Evolutionary conservation across 1,140 invertebrate genomes (phyloP), one percentile per base, ranked within the genome.

Genomic region (Brachionus calyciflorus): DNA sequence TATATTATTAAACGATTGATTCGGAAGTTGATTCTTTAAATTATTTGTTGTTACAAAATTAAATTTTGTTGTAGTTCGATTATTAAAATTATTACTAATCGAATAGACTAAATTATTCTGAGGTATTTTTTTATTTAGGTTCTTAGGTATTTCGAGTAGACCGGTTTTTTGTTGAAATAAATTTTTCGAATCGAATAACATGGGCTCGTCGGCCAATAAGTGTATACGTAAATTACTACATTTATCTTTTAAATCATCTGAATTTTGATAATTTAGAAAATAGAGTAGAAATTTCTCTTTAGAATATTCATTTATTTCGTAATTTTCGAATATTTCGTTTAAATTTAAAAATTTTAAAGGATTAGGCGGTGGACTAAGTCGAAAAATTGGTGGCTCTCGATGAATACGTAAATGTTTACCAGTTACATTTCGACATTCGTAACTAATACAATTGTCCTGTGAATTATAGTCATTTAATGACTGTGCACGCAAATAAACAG

Each of bases 221-320:
- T 65, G 60, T 41, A 65, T 65, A 12, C 40, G 17, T 17, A 65
- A 26, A 44, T 24, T 65, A 26, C 44, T 44, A 41, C 60, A 65
- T 26, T 65, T 65, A 21, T 65, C 60, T 4, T 9, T 24, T 10
- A 41, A 44, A 9, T 44, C 37, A 37, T 41, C 40, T 7, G 5
- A 7, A 7, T 46, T 5, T 44, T 44, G 19, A 60, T 60, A 60
- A 24, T 41, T 65, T 21, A 65, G 24, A n/a, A 65, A 65, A 24
- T 65, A 65, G n/a, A 65, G 24, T 24, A 65, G 12, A 65, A 65
- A 65, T 65, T 65, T 65, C 14, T 65, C 60, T 26, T 44, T 65
- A 24, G 60, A 65, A 44, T 65, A 41, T 44, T 65, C 40, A 3
- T 44, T 65, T 26, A 28, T 19, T n/a, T 65, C 40, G 4, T 24